These are phyloP conservation scores for Zaprionus nigranus DNA, from an alignment of 1,140 invertebrate genomes.

Conservation along the genomic window DNA sequence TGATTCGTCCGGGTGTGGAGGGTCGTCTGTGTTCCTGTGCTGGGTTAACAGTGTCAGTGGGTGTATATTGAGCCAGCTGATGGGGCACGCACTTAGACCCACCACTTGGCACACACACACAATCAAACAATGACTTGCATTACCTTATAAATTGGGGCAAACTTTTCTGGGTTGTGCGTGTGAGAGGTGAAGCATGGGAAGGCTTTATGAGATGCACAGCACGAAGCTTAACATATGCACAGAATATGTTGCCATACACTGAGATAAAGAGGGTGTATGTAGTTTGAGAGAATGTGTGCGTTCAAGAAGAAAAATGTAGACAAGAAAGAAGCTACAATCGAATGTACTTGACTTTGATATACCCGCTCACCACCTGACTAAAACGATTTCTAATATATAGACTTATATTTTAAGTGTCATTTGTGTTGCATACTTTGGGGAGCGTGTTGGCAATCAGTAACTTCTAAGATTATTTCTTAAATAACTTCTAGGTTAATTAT, in stretches of 20 bases:
- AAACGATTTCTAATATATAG: too few relatives aligned
- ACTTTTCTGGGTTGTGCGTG: constrained; percentile 32
- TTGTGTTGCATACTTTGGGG: too few relatives aligned
- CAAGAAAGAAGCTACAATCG: too few relatives aligned
- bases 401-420: too few relatives aligned
- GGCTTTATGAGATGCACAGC: constrained; percentile 54
- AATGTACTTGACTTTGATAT: too few relatives aligned
- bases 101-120: constrained; percentile 26
- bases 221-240: constrained; percentile 44
- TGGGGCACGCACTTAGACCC: constrained; percentile 1
- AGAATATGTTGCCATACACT: constrained; percentile 31
- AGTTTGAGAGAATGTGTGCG: not conserved
- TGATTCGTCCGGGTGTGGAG: constrained; percentile 19
- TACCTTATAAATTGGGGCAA: constrained; percentile 63
- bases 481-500: too few relatives aligned
- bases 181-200: constrained; percentile 5
- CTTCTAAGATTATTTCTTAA: too few relatives aligned
- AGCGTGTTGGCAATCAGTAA: too few relatives aligned
- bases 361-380: too few relatives aligned
- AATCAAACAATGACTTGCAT: constrained; percentile 76
- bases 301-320: too few relatives aligned
- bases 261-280: not conserved
- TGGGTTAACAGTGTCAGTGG: constrained; percentile 59
- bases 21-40: not conserved
- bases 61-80: constrained; percentile 78